Evolutionary conservation across 2,113 vertebrate genomes (phyloP).

Genomic region (Charadrius vociferus): DNA sequence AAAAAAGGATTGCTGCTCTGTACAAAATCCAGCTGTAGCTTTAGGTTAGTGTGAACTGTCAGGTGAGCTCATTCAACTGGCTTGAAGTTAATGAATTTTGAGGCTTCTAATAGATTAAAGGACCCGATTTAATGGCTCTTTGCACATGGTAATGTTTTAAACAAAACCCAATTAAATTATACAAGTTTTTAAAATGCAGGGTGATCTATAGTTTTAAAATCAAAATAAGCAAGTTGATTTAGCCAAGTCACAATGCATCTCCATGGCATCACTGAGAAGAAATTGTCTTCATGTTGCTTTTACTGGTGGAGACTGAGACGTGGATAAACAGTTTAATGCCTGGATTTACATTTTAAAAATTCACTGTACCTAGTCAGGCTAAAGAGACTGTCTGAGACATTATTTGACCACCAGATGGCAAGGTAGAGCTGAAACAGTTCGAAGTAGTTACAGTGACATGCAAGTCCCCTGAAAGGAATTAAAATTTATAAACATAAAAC

Average conservation of each 20-base stretch:
- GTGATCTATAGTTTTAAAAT: not conserved
- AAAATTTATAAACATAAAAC: not conserved
- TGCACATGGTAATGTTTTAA: not conserved
- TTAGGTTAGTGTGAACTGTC: not conserved
- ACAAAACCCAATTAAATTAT: not conserved
- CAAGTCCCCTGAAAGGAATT: not conserved
- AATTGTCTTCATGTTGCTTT: not conserved
- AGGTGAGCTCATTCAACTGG: not conserved
- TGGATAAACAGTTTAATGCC: not conserved
- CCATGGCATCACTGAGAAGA: not conserved
- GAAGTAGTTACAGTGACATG: not conserved
- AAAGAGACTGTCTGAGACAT: not conserved
- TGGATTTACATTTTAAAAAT: not conserved
- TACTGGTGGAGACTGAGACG: not conserved
- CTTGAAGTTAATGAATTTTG: not conserved
- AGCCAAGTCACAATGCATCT: not conserved
- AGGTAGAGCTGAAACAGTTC: not conserved
- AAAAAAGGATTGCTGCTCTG: not conserved
- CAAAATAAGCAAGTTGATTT: not conserved
- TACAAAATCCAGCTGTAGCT: not conserved
- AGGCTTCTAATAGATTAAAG: not conserved
- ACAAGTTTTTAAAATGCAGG: not conserved
- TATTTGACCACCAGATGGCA: slow-evolving; percentile 65
- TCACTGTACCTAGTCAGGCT: not conserved
- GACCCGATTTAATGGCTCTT: not conserved